A percentile compares a stretch with the other conserved stretches of the same genome.
Conservation (phyloP, 2,888 invertebrate genomes). For the Hirtodrosophila confusa region DNA sequence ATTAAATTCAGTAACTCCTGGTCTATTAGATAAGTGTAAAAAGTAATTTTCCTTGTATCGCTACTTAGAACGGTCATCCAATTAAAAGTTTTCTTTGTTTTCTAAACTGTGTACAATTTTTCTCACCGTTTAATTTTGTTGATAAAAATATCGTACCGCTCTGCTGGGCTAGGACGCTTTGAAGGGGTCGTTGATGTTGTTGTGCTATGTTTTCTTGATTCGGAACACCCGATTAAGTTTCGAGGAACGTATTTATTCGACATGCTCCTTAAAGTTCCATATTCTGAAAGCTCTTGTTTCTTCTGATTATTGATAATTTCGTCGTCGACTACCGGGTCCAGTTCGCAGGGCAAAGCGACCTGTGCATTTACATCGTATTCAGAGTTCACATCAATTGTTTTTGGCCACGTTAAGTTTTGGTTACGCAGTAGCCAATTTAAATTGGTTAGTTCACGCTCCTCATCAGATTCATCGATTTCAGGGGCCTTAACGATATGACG, state of each 20-base stretch:
- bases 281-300: background rate
- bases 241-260: constrained; percentile 9
- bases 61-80: too few relatives aligned
- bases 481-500: background rate
- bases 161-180: constrained; percentile 78
- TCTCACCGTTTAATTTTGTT: constrained; percentile 81
- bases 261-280: background rate
- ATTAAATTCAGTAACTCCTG: too few relatives aligned
- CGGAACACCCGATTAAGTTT: background rate
- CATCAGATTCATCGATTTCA: constrained; percentile 71
- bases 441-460: constrained; percentile 82
- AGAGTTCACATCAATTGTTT: constrained; percentile 64
- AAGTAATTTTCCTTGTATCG: too few relatives aligned
- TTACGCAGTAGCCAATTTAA: constrained; percentile 83
- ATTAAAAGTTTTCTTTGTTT: background rate
- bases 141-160: constrained; percentile 82
- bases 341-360: background rate
- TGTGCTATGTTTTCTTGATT: constrained; percentile 22
- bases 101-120: too few relatives aligned
- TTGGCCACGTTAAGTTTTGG: constrained; percentile 79
- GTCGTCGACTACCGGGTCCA: too few relatives aligned
- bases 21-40: too few relatives aligned
- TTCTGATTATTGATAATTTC: background rate
- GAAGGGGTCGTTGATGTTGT: constrained; percentile 15
- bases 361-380: constrained; percentile 53